A percentile compares a stretch with the other conserved stretches of the same genome.
These are phyloP conservation scores for Pao palembangensis DNA, from an alignment of 2,113 vertebrate genomes.

Conservation along the genomic window DNA sequence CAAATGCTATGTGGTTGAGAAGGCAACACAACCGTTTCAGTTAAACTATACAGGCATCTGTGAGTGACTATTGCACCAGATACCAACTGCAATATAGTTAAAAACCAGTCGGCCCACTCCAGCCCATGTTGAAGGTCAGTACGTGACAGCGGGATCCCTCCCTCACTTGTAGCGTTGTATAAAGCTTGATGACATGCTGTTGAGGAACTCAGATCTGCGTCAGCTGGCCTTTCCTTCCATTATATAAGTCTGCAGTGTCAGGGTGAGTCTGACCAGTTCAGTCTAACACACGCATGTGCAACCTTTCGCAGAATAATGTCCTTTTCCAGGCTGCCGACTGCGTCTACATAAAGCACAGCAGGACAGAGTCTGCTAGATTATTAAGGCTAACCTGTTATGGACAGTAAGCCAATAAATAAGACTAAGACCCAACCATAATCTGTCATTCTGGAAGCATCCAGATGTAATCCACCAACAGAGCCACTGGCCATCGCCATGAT, in stretches of 20 bases:
- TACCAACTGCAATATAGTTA: neutral
- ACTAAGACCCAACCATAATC: constrained; percentile 10
- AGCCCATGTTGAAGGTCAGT: no score
- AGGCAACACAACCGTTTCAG: no score
- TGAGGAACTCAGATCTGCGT: constrained; percentile 54
- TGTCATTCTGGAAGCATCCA: constrained; percentile 5
- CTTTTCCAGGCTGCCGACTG: neutral
- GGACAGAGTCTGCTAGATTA: constrained; percentile 1
- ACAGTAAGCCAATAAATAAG: constrained; percentile 11
- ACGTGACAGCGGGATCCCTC: constrained; percentile 5
- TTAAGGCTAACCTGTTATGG: constrained; percentile 4
- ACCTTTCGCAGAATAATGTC: neutral
- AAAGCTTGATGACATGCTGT: constrained; percentile 58
- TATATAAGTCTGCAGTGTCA: constrained; percentile 56
- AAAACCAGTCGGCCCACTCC: neutral
- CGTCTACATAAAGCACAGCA: neutral
- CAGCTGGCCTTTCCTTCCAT: constrained; percentile 52
- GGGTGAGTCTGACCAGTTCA: constrained; percentile 39
- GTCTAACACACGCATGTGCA: neutral
- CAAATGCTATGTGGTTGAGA: no score
- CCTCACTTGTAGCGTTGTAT: constrained; percentile 32
- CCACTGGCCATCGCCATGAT: neutral
- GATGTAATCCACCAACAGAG: constrained; percentile 20
- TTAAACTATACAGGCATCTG: no score
- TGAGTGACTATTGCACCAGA: neutral